phyloP scores from a whole-genome alignment of 2,797 vertebrate genomes.

The Glossophaga mutica region DNA sequence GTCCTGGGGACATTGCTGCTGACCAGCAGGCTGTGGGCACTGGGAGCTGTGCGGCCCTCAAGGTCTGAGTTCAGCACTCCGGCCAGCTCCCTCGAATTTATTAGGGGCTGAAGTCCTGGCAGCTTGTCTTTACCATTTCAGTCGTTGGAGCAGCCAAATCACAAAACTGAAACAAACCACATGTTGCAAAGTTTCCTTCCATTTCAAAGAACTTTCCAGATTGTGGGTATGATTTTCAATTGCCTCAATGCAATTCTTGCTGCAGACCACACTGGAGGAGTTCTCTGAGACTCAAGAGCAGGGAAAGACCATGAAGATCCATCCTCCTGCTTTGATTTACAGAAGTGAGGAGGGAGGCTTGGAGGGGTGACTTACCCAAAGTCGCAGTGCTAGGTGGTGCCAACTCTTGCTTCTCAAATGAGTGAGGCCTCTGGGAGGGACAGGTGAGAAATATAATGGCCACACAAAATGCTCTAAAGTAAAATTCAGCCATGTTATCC shows the following conservation, averaged over 20 bases:
- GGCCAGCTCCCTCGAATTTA: conserved; percentile 45
- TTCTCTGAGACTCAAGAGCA: not conserved
- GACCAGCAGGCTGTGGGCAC: not conserved
- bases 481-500: not conserved
- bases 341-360: not conserved
- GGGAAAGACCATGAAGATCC: not conserved
- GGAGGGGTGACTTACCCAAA: not conserved
- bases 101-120: not conserved
- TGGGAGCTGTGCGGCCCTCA: not conserved
- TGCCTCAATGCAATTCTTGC: not conserved
- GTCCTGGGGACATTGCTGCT: not conserved
- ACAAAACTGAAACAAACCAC: not conserved
- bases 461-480: not conserved
- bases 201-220: not conserved
- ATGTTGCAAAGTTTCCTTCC: not conserved
- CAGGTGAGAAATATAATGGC: not conserved
- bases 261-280: not conserved
- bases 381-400: not conserved
- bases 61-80: conserved; percentile 62
- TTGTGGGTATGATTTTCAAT: not conserved
- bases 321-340: not conserved
- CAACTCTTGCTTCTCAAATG: not conserved
- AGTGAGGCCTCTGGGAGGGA: not conserved
- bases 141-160: not conserved
- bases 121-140: not conserved